A percentile compares a stretch with the other conserved stretches of the same genome.
phyloP scores from a whole-genome alignment of 1,140 invertebrate species.

The Atopsyche davidsoni region DNA sequence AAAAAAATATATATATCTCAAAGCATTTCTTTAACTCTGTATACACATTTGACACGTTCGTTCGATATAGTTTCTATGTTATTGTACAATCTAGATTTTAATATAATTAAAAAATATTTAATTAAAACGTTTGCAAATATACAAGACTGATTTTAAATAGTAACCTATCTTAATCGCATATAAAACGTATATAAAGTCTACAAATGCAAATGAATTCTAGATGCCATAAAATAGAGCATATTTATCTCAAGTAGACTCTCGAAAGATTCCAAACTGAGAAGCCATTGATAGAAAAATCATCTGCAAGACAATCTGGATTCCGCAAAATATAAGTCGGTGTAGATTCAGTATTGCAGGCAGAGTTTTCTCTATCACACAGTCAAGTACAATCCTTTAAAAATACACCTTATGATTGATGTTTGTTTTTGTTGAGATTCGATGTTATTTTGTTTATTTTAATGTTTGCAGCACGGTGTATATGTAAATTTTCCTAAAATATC shows the following conservation, averaged over 20 bases:
- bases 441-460: slow-evolving; percentile 26
- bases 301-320: too few species aligned
- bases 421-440: slow-evolving; percentile 19
- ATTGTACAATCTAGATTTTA: slow-evolving; percentile 28
- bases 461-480: slow-evolving; percentile 29
- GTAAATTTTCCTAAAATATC: slow-evolving; percentile 32
- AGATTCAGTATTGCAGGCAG: too few species aligned
- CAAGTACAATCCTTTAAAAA: too few species aligned
- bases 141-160: slow-evolving; percentile 32
- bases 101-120: slow-evolving; percentile 16
- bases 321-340: too few species aligned
- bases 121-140: slow-evolving; percentile 24
- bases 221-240: slow-evolving; percentile 9
- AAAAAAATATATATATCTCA: neutral
- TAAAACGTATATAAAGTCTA: neutral
- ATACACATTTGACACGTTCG: slow-evolving; percentile 8
- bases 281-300: too few species aligned
- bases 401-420: slow-evolving; percentile 7
- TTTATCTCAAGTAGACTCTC: neutral
- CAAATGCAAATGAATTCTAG: slow-evolving; percentile 10
- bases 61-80: slow-evolving; percentile 14
- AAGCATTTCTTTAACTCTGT: slow-evolving; percentile 5
- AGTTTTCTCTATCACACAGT: too few species aligned
- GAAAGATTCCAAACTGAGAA: neutral
- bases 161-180: slow-evolving; percentile 16